These are phyloP conservation scores for Chaitophorus viminalis DNA, from an alignment of 2,888 invertebrate genomes.

Conservation along the genomic window DNA sequence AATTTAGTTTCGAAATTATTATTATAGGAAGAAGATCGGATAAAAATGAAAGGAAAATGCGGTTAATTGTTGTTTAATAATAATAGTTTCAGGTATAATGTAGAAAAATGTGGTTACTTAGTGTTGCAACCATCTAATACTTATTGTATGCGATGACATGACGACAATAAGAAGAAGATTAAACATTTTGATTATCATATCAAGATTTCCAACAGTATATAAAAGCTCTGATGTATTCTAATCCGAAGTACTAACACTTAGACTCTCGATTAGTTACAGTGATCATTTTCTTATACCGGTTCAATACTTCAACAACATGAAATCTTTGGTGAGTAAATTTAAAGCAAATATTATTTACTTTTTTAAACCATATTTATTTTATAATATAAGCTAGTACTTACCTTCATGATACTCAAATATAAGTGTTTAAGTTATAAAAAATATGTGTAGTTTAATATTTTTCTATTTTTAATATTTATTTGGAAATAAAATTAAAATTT, in stretches of 20 bases:
- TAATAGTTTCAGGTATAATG: conserved; percentile 10
- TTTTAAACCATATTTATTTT: neutral
- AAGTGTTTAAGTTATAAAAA: too few relatives aligned
- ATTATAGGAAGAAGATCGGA: conserved; percentile 57
- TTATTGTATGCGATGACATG: conserved; percentile 33
- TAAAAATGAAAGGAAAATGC: conserved; percentile 57
- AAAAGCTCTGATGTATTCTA: conserved; percentile 29
- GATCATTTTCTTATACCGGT: neutral
- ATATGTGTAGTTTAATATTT: too few relatives aligned
- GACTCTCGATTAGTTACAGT: conserved; percentile 23
- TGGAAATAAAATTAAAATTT: too few relatives aligned
- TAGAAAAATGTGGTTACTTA: conserved; percentile 45
- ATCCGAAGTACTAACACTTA: conserved; percentile 4
- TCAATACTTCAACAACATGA: neutral
- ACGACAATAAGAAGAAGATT: conserved; percentile 55
- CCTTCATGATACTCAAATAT: too few relatives aligned
- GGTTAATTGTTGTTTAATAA: conserved; percentile 52
- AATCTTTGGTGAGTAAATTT: conserved; percentile 39
- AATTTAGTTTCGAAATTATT: conserved; percentile 52
- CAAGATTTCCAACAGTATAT: conserved; percentile 42
- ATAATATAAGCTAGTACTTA: neutral
- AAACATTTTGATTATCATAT: conserved; percentile 44
- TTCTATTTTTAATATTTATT: too few relatives aligned
- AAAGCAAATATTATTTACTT: neutral
- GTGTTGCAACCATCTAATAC: conserved; percentile 38